Evolutionary conservation across 2,113 vertebrate species (phyloP), one percentile per base, ranked within the genome.

Genomic region (Conger conger): DNA sequence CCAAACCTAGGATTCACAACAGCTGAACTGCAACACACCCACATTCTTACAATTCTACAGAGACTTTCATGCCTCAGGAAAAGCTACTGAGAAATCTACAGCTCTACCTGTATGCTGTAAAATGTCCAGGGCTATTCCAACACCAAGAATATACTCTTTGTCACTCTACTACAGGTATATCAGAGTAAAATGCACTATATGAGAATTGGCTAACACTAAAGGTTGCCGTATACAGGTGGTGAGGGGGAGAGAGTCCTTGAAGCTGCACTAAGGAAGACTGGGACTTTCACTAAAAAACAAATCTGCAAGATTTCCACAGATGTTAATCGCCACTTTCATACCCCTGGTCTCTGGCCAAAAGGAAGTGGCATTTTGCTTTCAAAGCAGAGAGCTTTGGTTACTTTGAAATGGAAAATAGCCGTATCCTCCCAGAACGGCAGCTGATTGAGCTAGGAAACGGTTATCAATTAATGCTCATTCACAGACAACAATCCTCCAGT

Each of bases 391-490:
- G 83, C 87, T 79, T 37, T 33, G 80, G 80, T 85, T 88, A 88
- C 90, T 93, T 92, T 91, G 87, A 91, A 86, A 92, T 92, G 91
- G 86, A 90, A 92, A 93, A 87, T 73, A 87, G 91, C 38, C 18
- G 82, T 86, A 20, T 88, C 40, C 83, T 79, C 77, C 89, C 23
- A 92, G 89, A 86, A 88, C 86, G 83, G 89, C 91, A 93, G 92
- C 93, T 91, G 89, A 93, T 84, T 87, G 86, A 85, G 83, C 35
- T 93, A 91, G 91, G 81, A 79, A 79, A 68, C 45, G 17, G 18
- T 84, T 87, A 83, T 91, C 88, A 88, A 91, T 42, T 42, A 79
- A 78, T 68, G 68, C 45, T 80, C 33, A 80, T 35, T 80, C 30
- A 54, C 83, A 86, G 54, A 88, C 84, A 84, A 82, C 33, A 27